Percentiles rank a stretch among this genome's conserved stretches.
phyloP scores from a whole-genome alignment of 2,113 vertebrate genomes.

The Stomatorhinus ivindoensis region DNA sequence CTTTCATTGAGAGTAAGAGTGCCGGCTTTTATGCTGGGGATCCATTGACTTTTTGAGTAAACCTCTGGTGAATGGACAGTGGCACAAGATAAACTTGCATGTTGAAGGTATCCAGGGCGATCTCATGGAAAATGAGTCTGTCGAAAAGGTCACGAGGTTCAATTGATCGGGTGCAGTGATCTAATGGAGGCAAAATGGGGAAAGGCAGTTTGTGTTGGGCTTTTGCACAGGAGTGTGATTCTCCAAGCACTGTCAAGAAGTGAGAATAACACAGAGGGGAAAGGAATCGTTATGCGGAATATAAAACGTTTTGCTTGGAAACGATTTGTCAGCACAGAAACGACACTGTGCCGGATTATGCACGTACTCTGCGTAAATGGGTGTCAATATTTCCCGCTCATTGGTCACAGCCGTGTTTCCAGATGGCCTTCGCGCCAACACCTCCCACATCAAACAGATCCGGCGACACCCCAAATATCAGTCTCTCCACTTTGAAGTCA shows the following conservation, averaged over 20 bases:
- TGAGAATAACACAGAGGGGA: slow-evolving; percentile 31
- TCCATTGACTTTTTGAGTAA: background rate
- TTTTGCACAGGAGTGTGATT: background rate
- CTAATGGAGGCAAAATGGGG: background rate
- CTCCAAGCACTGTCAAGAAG: slow-evolving; percentile 19
- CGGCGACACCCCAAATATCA: slow-evolving; percentile 99
- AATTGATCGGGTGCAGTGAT: background rate
- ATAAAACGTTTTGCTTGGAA: slow-evolving; percentile 53
- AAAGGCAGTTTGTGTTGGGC: background rate
- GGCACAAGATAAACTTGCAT: background rate
- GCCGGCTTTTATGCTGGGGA: background rate
- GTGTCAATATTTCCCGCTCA: slow-evolving; percentile 73
- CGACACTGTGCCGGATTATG: slow-evolving; percentile 68
- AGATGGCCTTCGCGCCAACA: slow-evolving; percentile 96
- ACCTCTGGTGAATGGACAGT: background rate
- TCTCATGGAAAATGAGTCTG: background rate
- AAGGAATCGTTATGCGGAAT: slow-evolving; percentile 50
- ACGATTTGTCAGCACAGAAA: slow-evolving; percentile 60
- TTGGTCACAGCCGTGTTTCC: slow-evolving; percentile 77
- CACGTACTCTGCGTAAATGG: slow-evolving; percentile 67
- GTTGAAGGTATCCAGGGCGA: background rate
- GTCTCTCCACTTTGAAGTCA: slow-evolving; percentile 99
- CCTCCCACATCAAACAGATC: slow-evolving; percentile 98
- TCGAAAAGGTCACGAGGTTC: background rate
- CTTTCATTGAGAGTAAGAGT: background rate